phyloP scores from a whole-genome alignment of 2,888 invertebrate genomes.

The Rhagonycha fulva region DNA sequence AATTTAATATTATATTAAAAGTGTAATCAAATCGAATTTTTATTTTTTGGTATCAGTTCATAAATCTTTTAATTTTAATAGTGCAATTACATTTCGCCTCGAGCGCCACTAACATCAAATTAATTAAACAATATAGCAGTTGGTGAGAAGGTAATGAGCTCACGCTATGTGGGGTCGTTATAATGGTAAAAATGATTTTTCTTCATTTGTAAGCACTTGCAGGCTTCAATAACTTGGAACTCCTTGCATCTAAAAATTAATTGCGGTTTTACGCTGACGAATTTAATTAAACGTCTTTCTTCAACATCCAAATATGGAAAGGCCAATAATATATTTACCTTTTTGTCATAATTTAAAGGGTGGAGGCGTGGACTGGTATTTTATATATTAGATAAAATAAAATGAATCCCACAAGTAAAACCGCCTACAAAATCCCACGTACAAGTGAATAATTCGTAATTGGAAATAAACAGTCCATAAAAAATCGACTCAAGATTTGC shows the following conservation, averaged over 20 bases:
- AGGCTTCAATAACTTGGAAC: neutral
- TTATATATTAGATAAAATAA: neutral
- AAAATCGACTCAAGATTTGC: neutral
- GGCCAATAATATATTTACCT: neutral
- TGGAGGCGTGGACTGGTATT: neutral
- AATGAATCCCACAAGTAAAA: neutral
- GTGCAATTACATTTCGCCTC: neutral
- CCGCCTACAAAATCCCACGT: slow-evolving; percentile 3
- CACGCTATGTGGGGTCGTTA: neutral
- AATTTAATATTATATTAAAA: too few species aligned
- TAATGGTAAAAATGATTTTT: neutral
- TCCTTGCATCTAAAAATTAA: neutral
- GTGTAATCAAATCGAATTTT: neutral
- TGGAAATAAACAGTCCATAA: slow-evolving; percentile 4
- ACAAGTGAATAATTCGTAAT: slow-evolving; percentile 1
- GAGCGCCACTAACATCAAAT: neutral
- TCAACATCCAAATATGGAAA: neutral
- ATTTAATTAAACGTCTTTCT: neutral
- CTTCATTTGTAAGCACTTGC: too few species aligned
- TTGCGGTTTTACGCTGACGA: neutral
- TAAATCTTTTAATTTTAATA: neutral
- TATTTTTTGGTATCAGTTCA: neutral
- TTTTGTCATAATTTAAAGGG: neutral
- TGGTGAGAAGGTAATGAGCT: neutral
- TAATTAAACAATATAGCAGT: neutral